Evolutionary conservation across 2,797 vertebrate species (phyloP), one percentile per base, ranked within the genome.

Genomic region (Trachurus trachurus): DNA sequence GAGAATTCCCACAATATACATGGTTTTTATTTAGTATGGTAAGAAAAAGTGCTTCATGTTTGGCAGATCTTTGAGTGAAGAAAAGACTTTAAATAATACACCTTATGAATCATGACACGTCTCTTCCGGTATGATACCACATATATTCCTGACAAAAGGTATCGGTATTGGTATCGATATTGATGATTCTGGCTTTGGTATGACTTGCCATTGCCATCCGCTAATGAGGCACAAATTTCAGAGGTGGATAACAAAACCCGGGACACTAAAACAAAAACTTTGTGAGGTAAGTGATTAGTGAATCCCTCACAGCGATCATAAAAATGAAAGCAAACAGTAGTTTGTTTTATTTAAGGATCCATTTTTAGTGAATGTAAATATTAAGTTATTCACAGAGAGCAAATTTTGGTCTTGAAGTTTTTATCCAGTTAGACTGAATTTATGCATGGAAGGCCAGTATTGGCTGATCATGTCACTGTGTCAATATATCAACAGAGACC

Each of bases 391-490:
- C 5, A 12, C 9, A 19, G 17, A 62, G 15, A 17, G 10, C n/a
- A 13, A 37, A 16, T 5, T 22, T 6, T 11, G 26, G 15, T 5
- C 8, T 19, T n/a, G 10, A n/a, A 22, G 10, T n/a, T 65, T n/a
- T 6, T 52, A 17, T 40, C 7, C 5, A 15, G 21, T 68, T 42
- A 13, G 39, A 37, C 45, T 17, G 37, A 76, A 87, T 92, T 89
- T 74, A 84, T 66, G 60, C 10, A 7, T 45, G 1, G n/a, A 64
- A 34, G 65, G 19, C 26, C 40, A 29, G 63, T 45, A 73, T 79
- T 74, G 76, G 66, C 83, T 78, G 80, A 82, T 82, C 66, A 58
- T 90, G 85, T 87, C 82, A 74, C 63, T 64, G 82, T 59, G 56
- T 61, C 70, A 60, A 26, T 84, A 81, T 74, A 84, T 81, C 64